Percentiles rank a stretch among this genome's conserved stretches.
phyloP scores from a whole-genome alignment of 2,113 vertebrate genomes.

The Mesoclemmys tuberculata region DNA sequence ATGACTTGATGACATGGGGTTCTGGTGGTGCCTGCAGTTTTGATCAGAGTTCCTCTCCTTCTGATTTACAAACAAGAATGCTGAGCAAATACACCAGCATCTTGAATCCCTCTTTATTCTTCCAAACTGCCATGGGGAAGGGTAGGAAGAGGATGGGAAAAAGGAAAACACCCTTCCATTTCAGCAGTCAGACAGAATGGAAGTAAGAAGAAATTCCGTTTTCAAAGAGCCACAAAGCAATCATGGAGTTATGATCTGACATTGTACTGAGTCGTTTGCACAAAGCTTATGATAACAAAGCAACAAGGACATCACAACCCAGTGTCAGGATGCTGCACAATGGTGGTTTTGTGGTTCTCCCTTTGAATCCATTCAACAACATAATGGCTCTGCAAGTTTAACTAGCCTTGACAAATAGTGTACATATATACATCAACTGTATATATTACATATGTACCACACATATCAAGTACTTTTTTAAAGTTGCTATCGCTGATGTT shows the following conservation, averaged over 20 bases:
- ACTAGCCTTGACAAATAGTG: not conserved
- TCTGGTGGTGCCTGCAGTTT: not conserved
- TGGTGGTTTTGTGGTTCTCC: not conserved
- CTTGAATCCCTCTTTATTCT: not conserved
- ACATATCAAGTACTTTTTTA: not conserved
- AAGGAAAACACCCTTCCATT: not conserved
- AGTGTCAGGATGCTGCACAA: not conserved
- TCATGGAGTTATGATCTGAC: not conserved
- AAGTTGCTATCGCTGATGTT: not conserved
- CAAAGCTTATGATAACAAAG: not conserved
- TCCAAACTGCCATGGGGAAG: conserved; percentile 1
- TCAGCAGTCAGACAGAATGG: not conserved
- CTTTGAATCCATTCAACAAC: not conserved
- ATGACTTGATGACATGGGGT: not conserved
- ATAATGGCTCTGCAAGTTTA: conserved; percentile 34
- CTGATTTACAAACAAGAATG: conserved; percentile 27
- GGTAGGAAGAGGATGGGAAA: not conserved
- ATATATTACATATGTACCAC: not conserved
- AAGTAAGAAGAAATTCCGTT: not conserved
- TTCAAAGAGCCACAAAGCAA: conserved; percentile 1
- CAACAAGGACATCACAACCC: not conserved
- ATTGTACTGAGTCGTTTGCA: not conserved
- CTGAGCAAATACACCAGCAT: not conserved
- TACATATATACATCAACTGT: not conserved
- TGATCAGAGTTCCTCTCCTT: not conserved